A percentile compares a stretch with the other conserved stretches of the same genome.
Evolutionary conservation across 2,888 invertebrate species (phyloP).

Genomic region (Ormyrus labotus): DNA sequence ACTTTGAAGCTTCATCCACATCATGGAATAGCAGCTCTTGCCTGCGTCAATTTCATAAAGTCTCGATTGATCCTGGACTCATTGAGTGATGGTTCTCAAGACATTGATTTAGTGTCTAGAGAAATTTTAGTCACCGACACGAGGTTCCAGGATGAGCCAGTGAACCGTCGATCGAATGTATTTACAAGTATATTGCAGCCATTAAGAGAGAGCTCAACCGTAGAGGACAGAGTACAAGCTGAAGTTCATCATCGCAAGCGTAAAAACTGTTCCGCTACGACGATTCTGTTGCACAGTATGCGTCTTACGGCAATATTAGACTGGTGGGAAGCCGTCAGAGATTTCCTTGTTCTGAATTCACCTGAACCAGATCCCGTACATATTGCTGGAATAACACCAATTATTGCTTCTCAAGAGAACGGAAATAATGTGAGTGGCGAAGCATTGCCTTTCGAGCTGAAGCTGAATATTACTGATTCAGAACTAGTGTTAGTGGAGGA

Average conservation of each 20-base stretch:
- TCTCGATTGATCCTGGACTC: constrained; percentile 91
- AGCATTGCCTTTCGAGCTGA: constrained; percentile 84
- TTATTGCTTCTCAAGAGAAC: constrained; percentile 60
- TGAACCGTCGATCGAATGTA: constrained; percentile 87
- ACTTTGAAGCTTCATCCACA: constrained; percentile 83
- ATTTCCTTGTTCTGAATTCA: constrained; percentile 82
- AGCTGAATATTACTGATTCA: constrained; percentile 95
- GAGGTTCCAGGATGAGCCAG: constrained; percentile 81
- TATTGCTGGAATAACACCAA: constrained; percentile 55
- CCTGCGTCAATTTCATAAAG: constrained; percentile 94
- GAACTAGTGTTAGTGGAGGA: constrained; percentile 97
- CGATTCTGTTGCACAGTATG: constrained; percentile 95
- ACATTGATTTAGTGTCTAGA: constrained; percentile 94
- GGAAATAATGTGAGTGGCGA: constrained; percentile 60
- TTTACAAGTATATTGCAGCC: constrained; percentile 93
- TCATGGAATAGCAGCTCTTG: constrained; percentile 81
- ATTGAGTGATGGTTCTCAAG: constrained; percentile 92
- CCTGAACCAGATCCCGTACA: constrained; percentile 69
- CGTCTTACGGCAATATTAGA: constrained; percentile 94
- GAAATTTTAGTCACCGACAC: constrained; percentile 91
- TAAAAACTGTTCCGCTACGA: constrained; percentile 85
- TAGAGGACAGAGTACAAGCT: constrained; percentile 82
- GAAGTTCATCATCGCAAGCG: constrained; percentile 86
- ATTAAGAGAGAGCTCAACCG: constrained; percentile 76
- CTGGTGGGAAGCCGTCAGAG: constrained; percentile 91